Evolutionary conservation across 2,113 vertebrate species (phyloP).

Genomic region (Jacana jacana): DNA sequence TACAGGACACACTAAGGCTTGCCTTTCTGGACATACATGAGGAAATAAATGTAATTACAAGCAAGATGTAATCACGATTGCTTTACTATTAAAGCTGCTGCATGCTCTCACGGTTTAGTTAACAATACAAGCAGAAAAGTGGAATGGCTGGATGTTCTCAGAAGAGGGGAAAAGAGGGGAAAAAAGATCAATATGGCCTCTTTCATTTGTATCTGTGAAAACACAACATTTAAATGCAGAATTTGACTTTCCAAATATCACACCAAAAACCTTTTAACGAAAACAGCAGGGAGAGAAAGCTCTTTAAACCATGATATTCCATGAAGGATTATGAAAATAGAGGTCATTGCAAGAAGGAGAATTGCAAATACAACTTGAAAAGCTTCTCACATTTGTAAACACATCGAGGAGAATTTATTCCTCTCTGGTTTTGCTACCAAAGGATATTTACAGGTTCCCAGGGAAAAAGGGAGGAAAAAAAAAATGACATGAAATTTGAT

Average conservation of each 20-base stretch:
- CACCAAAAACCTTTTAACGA: slow-evolving; percentile 81
- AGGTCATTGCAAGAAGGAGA: slow-evolving; percentile 75
- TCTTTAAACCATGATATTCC: slow-evolving; percentile 80
- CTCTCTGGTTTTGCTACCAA: slow-evolving; percentile 70
- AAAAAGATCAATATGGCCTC: slow-evolving; percentile 58
- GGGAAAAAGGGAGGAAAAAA: slow-evolving; percentile 50
- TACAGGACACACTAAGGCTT: slow-evolving; percentile 49
- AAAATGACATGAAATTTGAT: slow-evolving; percentile 69
- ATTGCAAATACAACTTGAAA: slow-evolving; percentile 79
- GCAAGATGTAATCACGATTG: slow-evolving; percentile 73
- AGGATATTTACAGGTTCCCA: slow-evolving; percentile 71
- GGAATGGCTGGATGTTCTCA: slow-evolving; percentile 44
- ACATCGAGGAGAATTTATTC: slow-evolving; percentile 74
- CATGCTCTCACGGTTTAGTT: slow-evolving; percentile 52
- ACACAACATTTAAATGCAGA: slow-evolving; percentile 82
- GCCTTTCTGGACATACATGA: slow-evolving; percentile 70
- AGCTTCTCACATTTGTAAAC: slow-evolving; percentile 81
- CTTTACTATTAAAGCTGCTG: slow-evolving; percentile 67
- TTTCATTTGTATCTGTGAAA: slow-evolving; percentile 74
- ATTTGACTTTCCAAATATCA: slow-evolving; percentile 79
- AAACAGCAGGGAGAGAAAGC: slow-evolving; percentile 82
- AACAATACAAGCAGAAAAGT: slow-evolving; percentile 53
- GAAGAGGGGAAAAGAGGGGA: slow-evolving; percentile 10
- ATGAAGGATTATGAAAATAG: slow-evolving; percentile 86
- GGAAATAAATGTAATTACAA: slow-evolving; percentile 79